A percentile compares a stretch with the other conserved stretches of the same genome.
These are phyloP conservation scores for Caenorhabditis auriculariae DNA, from an alignment of 2,888 invertebrate genomes.

Conservation along the genomic window DNA sequence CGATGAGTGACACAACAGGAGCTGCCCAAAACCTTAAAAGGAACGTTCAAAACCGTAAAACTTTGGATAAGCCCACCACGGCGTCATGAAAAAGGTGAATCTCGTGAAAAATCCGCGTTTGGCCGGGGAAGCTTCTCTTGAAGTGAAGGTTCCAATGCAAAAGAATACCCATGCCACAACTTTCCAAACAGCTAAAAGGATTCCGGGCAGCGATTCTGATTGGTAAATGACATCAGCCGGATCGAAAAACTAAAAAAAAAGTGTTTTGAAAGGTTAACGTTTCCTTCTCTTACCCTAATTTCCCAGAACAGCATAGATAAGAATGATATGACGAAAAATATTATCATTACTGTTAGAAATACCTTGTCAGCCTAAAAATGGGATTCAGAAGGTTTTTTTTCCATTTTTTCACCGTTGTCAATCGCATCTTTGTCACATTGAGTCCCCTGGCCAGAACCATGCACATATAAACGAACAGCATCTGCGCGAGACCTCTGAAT, in stretches of 20 bases:
- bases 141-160: slow-evolving; percentile 73
- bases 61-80: slow-evolving; percentile 72
- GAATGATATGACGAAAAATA: slow-evolving; percentile 20
- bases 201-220: slow-evolving; percentile 87
- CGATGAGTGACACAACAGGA: slow-evolving; percentile 77
- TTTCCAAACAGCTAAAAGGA: slow-evolving; percentile 64
- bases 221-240: slow-evolving; percentile 85
- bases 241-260: slow-evolving; percentile 76
- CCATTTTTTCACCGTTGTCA: slow-evolving; percentile 12
- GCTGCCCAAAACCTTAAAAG: slow-evolving; percentile 76
- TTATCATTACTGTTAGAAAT: slow-evolving; percentile 12
- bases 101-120: slow-evolving; percentile 82
- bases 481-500: slow-evolving; percentile 29
- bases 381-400: not conserved
- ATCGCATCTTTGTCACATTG: slow-evolving; percentile 35
- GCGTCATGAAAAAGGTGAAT: slow-evolving; percentile 78
- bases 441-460: slow-evolving; percentile 29
- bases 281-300: slow-evolving; percentile 31
- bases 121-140: slow-evolving; percentile 80
- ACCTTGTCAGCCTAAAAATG: slow-evolving; percentile 17
- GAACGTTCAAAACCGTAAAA: not conserved
- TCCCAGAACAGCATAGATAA: slow-evolving; percentile 46
- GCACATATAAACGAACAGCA: slow-evolving; percentile 27
- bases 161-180: slow-evolving; percentile 81
- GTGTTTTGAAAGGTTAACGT: not conserved